Percentiles rank a stretch among this genome's conserved stretches.
Evolutionary conservation across 2,797 vertebrate genomes (phyloP).

Genomic region (Echeneis naucrates): DNA sequence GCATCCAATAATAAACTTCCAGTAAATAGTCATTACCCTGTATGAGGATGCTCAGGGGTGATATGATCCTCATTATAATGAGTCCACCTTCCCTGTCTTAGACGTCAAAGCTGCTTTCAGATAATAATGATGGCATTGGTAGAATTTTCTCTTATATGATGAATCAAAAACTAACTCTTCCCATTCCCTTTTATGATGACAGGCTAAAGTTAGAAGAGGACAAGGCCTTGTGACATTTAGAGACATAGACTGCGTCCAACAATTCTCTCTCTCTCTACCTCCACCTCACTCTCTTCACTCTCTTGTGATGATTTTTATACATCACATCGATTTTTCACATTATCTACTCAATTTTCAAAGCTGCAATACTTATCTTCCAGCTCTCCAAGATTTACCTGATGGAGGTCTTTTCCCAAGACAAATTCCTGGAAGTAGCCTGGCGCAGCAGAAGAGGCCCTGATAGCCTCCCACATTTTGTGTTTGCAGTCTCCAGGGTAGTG

Average conservation of each 20-base stretch:
- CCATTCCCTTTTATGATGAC: background rate
- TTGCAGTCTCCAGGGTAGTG: conserved; percentile 93
- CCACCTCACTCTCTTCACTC: conserved; percentile 27
- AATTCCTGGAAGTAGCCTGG: conserved; percentile 97
- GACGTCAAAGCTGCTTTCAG: background rate
- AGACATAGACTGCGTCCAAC: conserved; percentile 4
- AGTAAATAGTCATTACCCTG: conserved; percentile 9
- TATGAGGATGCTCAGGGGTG: background rate
- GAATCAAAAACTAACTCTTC: conserved; percentile 5
- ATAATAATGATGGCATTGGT: background rate
- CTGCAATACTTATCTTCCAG: background rate
- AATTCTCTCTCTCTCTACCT: background rate
- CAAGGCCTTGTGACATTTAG: conserved; percentile 25
- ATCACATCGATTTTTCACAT: background rate
- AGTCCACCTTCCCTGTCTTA: background rate
- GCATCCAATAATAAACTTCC: too few relatives aligned
- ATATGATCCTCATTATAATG: background rate
- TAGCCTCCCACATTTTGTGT: conserved; percentile 96
- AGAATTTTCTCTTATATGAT: conserved; percentile 16
- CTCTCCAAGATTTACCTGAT: conserved; percentile 87
- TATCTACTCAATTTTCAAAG: background rate
- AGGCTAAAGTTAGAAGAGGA: conserved; percentile 7
- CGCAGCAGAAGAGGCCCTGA: conserved; percentile 95
- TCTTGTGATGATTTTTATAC: background rate
- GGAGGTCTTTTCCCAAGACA: conserved; percentile 91